Conservation (phyloP, 1,140 invertebrate genomes). For the Cheumatopsyche charites region DNA sequence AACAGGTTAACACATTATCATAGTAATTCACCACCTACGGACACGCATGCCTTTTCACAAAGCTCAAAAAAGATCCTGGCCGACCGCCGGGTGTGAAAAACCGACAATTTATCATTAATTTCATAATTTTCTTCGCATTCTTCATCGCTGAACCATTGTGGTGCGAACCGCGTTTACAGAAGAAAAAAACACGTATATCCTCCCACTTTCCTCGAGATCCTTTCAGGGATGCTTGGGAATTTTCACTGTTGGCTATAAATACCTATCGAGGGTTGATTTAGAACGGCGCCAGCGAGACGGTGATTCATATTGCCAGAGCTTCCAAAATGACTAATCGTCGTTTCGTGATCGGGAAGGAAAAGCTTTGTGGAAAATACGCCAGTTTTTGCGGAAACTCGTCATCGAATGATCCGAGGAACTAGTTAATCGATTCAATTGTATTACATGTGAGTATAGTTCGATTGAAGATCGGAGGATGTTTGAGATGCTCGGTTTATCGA, state of each 20-base stretch:
- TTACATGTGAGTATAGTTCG: neutral
- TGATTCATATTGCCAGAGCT: neutral
- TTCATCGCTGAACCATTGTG: conserved; percentile 8
- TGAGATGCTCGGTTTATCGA: neutral
- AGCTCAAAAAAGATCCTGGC: too few species aligned
- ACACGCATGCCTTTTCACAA: neutral
- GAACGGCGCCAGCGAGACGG: conserved; percentile 41
- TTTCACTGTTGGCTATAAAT: conserved; percentile 40
- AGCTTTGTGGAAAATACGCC: neutral
- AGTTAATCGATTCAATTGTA: neutral
- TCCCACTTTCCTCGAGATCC: conserved; percentile 38
- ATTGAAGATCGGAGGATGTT: neutral
- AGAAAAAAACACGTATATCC: conserved; percentile 33
- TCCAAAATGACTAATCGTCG: conserved; percentile 21
- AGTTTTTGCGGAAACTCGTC: conserved; percentile 16
- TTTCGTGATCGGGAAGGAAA: neutral
- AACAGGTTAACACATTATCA: conserved; percentile 23
- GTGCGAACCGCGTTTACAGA: conserved; percentile 26
- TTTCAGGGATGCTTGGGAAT: conserved; percentile 38
- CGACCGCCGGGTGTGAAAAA: conserved; percentile 15
- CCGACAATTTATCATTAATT: conserved; percentile 23
- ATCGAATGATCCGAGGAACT: neutral
- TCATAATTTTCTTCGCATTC: conserved; percentile 46
- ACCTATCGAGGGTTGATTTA: conserved; percentile 31
- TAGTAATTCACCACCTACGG: conserved; percentile 3